These are phyloP conservation scores for Listronotus bonariensis DNA, from an alignment of 1,140 invertebrate species.

Conservation along the genomic window DNA sequence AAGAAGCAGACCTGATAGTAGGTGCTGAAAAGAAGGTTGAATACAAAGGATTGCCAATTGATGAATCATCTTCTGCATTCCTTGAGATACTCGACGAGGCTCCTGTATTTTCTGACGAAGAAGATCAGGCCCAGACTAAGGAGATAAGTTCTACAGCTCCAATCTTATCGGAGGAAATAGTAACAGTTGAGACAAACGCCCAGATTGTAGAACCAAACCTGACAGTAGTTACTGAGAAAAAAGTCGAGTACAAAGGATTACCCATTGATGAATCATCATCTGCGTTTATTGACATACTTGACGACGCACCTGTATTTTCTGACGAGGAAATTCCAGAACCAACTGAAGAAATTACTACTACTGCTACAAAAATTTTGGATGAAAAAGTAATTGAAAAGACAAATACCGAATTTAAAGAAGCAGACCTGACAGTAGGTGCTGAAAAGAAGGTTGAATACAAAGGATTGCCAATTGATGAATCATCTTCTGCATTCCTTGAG, in stretches of 20 bases:
- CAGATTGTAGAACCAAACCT: neutral
- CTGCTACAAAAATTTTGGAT: neutral
- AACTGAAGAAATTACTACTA: neutral
- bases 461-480: constrained; percentile 36
- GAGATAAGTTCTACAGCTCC: neutral
- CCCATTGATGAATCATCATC: constrained; percentile 54
- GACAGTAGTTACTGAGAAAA: neutral
- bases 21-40: constrained; percentile 41
- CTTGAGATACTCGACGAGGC: constrained; percentile 53
- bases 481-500: constrained; percentile 56
- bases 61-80: constrained; percentile 57
- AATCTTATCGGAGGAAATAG: no score
- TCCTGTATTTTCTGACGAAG: constrained; percentile 12
- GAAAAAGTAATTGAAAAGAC: neutral
- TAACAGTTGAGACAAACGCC: no score
- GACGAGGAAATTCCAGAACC: constrained; percentile 31
- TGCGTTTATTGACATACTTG: constrained; percentile 60
- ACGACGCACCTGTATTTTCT: constrained; percentile 57
- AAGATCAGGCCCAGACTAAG: neutral
- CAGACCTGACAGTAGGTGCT: neutral
- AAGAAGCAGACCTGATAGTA: neutral
- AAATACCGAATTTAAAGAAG: neutral
- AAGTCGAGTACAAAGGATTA: constrained; percentile 53
- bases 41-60: constrained; percentile 40
- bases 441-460: constrained; percentile 50